phyloP scores from a whole-genome alignment of 2,113 vertebrate species.

The Onychostruthus taczanowskii region DNA sequence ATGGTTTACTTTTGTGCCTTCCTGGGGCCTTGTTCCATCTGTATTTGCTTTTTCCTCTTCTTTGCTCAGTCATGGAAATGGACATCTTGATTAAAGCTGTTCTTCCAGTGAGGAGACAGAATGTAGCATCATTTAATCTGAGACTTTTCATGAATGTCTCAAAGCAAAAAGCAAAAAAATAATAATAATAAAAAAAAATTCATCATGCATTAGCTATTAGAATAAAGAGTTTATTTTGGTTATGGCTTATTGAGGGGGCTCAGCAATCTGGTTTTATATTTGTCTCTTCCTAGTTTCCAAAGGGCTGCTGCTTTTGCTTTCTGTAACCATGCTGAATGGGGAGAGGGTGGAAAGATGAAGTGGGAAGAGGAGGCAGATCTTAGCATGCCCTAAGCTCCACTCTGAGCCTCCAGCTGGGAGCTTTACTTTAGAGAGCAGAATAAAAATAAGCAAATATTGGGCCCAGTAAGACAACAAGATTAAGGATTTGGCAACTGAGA shows the following conservation, averaged over 20 bases:
- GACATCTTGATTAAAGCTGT: constrained; percentile 15
- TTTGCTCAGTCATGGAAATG: background rate
- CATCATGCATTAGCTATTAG: background rate
- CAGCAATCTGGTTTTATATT: background rate
- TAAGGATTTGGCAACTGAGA: background rate
- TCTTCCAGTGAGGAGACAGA: background rate
- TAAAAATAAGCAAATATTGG: background rate
- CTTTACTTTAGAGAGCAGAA: background rate
- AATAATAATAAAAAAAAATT: background rate
- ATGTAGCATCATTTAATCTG: background rate
- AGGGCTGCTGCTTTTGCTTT: background rate
- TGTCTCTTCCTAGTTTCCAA: background rate
- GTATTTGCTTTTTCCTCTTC: background rate
- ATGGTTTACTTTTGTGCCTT: background rate
- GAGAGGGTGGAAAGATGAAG: background rate
- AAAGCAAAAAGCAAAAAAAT: background rate
- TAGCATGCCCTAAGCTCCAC: background rate
- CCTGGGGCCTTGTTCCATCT: background rate
- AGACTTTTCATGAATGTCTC: background rate
- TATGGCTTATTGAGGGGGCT: background rate
- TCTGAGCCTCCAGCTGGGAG: background rate
- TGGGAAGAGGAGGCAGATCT: background rate
- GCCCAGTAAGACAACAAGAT: background rate
- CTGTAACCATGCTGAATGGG: background rate
- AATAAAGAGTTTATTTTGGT: background rate